These are phyloP conservation scores for Cheilosia soror DNA, from an alignment of 2,888 invertebrate species.

Conservation along the genomic window DNA sequence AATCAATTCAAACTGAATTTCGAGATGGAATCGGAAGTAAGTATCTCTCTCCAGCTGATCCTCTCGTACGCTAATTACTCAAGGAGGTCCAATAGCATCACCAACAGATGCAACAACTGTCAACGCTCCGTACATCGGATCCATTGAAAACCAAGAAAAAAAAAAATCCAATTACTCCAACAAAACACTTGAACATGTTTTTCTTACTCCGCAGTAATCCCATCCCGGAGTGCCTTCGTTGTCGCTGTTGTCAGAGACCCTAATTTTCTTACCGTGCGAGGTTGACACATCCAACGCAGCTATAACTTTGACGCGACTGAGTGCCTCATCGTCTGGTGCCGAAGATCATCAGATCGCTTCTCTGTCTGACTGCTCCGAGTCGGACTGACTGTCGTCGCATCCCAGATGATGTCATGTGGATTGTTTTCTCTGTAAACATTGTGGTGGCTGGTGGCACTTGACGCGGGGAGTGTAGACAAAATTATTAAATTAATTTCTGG, in stretches of 20 bases:
- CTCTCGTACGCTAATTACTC: slow-evolving; percentile 68
- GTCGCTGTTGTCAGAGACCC: slow-evolving; percentile 45
- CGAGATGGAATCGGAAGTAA: slow-evolving; percentile 55
- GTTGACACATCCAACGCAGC: slow-evolving; percentile 36
- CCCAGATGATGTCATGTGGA: slow-evolving; percentile 66
- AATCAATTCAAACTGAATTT: slow-evolving; percentile 30
- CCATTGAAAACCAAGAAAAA: slow-evolving; percentile 44
- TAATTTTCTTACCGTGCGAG: slow-evolving; percentile 53
- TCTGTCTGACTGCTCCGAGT: background rate
- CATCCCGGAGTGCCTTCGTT: slow-evolving; percentile 41
- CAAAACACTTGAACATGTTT: slow-evolving; percentile 74
- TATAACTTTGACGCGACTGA: slow-evolving; percentile 5
- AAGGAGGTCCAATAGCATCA: slow-evolving; percentile 47
- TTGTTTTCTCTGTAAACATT: slow-evolving; percentile 67
- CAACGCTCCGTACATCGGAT: slow-evolving; percentile 34
- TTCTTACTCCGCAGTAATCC: slow-evolving; percentile 71
- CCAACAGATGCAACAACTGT: slow-evolving; percentile 64
- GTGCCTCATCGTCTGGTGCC: slow-evolving; percentile 54
- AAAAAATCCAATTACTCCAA: slow-evolving; percentile 71
- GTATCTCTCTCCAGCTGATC: slow-evolving; percentile 47
- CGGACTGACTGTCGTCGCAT: slow-evolving; percentile 46
- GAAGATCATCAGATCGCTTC: slow-evolving; percentile 52
- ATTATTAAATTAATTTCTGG: slow-evolving; percentile 46
- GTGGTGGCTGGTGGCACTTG: slow-evolving; percentile 27
- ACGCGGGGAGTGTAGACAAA: slow-evolving; percentile 22